phyloP scores from a whole-genome alignment of 2,797 vertebrate species.

The Anabacerthia variegaticeps region DNA sequence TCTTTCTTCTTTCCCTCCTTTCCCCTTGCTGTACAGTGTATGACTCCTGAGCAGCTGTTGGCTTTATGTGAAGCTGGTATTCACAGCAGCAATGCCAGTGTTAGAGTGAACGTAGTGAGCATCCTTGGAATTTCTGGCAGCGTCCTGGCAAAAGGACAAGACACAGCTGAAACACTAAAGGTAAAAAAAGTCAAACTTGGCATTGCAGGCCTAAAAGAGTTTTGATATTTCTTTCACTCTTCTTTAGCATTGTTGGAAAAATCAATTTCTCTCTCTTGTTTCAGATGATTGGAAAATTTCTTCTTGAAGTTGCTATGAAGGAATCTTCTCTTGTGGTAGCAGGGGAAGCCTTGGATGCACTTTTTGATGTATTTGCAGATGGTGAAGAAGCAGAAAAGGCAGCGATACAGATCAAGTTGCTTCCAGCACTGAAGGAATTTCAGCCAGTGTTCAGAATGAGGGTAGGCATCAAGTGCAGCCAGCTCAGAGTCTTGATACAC shows the following conservation, averaged over 20 bases:
- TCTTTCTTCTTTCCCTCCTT: not conserved
- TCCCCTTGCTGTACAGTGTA: constrained; percentile 77
- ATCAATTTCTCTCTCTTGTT: not conserved
- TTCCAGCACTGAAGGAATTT: constrained; percentile 86
- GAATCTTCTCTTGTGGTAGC: constrained; percentile 89
- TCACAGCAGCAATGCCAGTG: constrained; percentile 81
- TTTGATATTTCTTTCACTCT: not conserved
- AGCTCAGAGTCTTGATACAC: not conserved
- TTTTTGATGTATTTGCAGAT: constrained; percentile 96
- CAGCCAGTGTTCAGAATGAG: constrained; percentile 92
- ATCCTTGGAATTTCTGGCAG: constrained; percentile 95
- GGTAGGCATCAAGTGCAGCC: constrained; percentile 75
- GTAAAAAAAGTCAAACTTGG: constrained; percentile 71
- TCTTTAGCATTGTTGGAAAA: not conserved
- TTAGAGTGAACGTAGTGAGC: constrained; percentile 90
- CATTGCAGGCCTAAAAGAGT: not conserved
- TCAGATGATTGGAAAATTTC: constrained; percentile 90
- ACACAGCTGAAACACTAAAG: constrained; percentile 87
- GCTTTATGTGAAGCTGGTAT: constrained; percentile 85
- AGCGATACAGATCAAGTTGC: constrained; percentile 84
- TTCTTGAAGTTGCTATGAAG: constrained; percentile 87
- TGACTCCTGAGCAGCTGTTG: constrained; percentile 92
- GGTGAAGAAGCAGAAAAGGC: constrained; percentile 91
- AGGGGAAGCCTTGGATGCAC: constrained; percentile 93
- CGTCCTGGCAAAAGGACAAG: constrained; percentile 86